Evolutionary conservation across 2,797 vertebrate species (phyloP), one percentile per base, ranked within the genome.

Genomic region (Sebastes trivittatus): DNA sequence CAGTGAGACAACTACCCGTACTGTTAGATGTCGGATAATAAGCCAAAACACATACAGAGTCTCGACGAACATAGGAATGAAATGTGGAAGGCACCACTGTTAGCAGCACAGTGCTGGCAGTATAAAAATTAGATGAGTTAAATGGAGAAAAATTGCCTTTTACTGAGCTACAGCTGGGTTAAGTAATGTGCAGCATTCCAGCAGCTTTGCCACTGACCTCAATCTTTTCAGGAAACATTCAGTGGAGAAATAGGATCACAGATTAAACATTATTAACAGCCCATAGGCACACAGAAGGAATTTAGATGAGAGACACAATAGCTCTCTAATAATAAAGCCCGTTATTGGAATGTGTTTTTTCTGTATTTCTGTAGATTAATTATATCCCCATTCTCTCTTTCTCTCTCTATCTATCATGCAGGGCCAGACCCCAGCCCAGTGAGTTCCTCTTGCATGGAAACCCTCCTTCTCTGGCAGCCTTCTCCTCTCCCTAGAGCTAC

Each of bases 401-500:
- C 60, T 71, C 36, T 66, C 59, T 88, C 72, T 89, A 38, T 81
- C 4, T 89, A 20, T 83, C 30, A 73, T 85, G 6, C 64, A 95
- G 95, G 95, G 75, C 91, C 84, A 93, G 83, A 93, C 92, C 72
- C 64, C 59, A 89, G 59, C 82, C 78, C 66, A 79, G 74, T 89
- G 84, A 95, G 77, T 74, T 80, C 77, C 82, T 80, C 74, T 92
- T 93, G 92, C 89, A 94, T 93, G 93, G 94, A 92, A 94, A 93
- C 85, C 77, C 80, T 67, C 29, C 82, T 81, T 89, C 74, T 49
- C 81, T 88, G 89, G 85, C 87, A 91, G 78, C 77, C 82, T 84
- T 75, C 77, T 82, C 86, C 84, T 87, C 91, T 87, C 86, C 88
- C 77, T 94, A 95, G 94, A 96, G 94, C 95, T 91, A 92, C 87